Conservation (phyloP, 2,113 vertebrate species). For the Clarias macrocephalus region DNA sequence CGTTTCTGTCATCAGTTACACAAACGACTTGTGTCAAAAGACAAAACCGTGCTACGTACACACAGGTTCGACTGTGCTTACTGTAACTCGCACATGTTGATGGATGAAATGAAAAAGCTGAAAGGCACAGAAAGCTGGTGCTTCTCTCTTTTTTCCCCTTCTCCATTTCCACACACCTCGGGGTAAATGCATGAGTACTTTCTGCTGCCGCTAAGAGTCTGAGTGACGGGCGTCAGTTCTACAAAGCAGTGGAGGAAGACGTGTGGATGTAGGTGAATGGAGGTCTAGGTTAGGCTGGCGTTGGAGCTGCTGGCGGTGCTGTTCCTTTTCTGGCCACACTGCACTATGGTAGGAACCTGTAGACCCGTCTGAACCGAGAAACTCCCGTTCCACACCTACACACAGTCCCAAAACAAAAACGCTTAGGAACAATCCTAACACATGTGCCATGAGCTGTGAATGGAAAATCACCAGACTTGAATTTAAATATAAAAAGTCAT, state of each 20-base stretch:
- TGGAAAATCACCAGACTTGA: background rate
- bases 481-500: too few relatives aligned
- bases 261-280: background rate
- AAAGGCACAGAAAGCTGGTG: conserved; percentile 54
- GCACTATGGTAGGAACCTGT: conserved; percentile 88
- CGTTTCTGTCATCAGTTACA: background rate
- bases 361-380: conserved; percentile 88
- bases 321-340: conserved; percentile 86
- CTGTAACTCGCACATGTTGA: background rate
- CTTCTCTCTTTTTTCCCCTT: background rate
- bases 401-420: background rate
- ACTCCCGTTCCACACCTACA: conserved; percentile 93
- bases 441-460: background rate
- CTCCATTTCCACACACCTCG: background rate
- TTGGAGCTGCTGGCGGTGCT: conserved; percentile 93
- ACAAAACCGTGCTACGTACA: background rate
- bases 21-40: background rate
- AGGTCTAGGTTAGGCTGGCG: conserved; percentile 85
- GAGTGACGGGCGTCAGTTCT: conserved; percentile 47
- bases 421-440: background rate
- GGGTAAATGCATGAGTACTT: background rate
- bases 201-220: conserved; percentile 2
- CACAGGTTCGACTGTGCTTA: conserved; percentile 6
- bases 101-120: conserved; percentile 33
- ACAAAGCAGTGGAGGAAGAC: conserved; percentile 31